Evolutionary conservation across 2,888 invertebrate species (phyloP).

Genomic region (Cantharis lateralis): DNA sequence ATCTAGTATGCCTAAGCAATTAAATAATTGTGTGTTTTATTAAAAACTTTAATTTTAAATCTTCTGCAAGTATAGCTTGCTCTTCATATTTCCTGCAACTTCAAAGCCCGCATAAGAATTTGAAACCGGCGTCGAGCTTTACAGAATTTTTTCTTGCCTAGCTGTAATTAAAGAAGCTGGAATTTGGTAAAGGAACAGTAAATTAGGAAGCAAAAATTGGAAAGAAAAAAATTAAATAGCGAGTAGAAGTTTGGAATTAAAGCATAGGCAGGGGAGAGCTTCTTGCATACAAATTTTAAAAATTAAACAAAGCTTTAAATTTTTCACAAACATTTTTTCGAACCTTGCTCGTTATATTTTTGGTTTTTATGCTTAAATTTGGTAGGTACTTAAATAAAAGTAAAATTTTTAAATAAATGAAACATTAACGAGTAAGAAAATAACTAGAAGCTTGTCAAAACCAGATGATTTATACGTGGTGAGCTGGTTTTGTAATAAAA

Average conservation of each 20-base stretch:
- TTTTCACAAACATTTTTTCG: neutral
- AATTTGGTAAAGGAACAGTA: neutral
- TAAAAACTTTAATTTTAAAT: neutral
- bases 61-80: neutral
- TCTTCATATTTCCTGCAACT: neutral
- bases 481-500: too few relatives aligned
- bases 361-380: neutral
- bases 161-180: neutral
- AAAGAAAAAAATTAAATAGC: neutral
- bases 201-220: neutral
- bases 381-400: neutral
- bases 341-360: neutral
- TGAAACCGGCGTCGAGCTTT: neutral
- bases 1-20: neutral
- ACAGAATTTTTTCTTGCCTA: neutral
- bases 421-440: neutral
- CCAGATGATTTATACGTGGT: neutral
- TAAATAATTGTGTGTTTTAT: neutral
- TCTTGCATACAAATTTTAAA: neutral
- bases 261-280: neutral
- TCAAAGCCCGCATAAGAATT: neutral
- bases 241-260: neutral
- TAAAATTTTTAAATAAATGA: neutral
- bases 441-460: neutral
- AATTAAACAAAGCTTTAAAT: neutral